Base-by-base conservation (phyloP, 2,797 vertebrate species). In the Hoplostethus atlanticus region DNA sequence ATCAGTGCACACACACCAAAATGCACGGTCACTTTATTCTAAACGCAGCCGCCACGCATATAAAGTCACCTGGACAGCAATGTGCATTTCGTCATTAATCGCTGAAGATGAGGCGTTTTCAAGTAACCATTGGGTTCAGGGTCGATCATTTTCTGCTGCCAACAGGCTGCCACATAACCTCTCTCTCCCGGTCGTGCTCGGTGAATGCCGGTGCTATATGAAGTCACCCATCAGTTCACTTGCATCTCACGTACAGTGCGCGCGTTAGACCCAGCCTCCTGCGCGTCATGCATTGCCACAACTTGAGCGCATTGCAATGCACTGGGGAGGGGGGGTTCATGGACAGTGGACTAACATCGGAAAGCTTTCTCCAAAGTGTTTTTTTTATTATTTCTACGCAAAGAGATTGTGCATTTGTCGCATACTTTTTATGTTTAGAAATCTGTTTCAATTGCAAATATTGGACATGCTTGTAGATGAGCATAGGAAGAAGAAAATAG, bases 171-270 rank as follows among this genome's bases (percentile, higher is more conserved):
- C 79, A 71, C 73, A 72, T 53, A 55, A 58, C 73, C 17, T 60
- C 58, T 21, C 48, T n/a, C 50, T 38, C 61, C 17, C 47, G 61
- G 46, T 6, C 17, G 16, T 10, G 12, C n/a, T 40, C 55, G 55
- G 51, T 55, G 46, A 58, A 54, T 84, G 25, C 79, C 66, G 70
- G 80, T 73, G 80, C 67, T 82, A 80, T 85, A 87, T 89, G 86
- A 90, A 92, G 87, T 89, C 90, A 89, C 88, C 80, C 85, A 82
- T 91, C 89, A 77, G 92, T 93, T 93, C 90, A 89, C 89, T 93
- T 91, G 89, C 92, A 84, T 80, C 87, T 92, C 91, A 93, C 92
- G 92, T 92, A 93, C 85, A 62, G 65, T 83, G 87, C 63, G 86
- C 80, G 78, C 72, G 82, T 80, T 52, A 88, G 77, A 91, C 80